Evolutionary conservation across 2,888 invertebrate species (phyloP).

Genomic region (Cinara cedri): DNA sequence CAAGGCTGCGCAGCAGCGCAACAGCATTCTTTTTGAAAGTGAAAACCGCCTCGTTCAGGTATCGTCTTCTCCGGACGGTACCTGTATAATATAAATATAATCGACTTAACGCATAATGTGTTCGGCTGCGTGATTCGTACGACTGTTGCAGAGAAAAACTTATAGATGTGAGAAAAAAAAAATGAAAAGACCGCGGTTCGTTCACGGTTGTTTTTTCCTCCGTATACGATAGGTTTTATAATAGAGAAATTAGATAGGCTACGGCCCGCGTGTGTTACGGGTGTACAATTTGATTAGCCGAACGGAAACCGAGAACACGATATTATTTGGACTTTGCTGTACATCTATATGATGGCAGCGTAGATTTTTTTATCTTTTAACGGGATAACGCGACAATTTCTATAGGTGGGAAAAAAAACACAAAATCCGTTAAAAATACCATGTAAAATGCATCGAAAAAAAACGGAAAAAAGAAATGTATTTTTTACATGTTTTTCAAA

Average conservation of each 20-base stretch:
- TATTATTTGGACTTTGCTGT: not conserved
- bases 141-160: not conserved
- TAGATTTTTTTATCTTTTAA: too few species aligned
- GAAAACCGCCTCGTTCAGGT: conserved; percentile 33
- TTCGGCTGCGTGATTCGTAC: conserved; percentile 36
- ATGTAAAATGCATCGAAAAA: too few species aligned
- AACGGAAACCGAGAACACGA: not conserved
- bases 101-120: not conserved
- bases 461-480: too few species aligned
- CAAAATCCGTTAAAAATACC: too few species aligned
- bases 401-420: too few species aligned
- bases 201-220: conserved; percentile 26
- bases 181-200: not conserved
- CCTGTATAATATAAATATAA: conserved; percentile 44
- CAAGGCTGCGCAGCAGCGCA: conserved; percentile 16
- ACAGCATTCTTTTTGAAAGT: conserved; percentile 43
- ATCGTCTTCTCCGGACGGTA: too few species aligned
- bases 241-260: conserved; percentile 25
- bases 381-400: too few species aligned
- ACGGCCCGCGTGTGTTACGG: not conserved
- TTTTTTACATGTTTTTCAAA: too few species aligned
- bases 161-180: not conserved
- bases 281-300: conserved; percentile 27
- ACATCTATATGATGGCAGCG: too few species aligned
- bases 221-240: not conserved